Evolutionary conservation across 2,797 vertebrate genomes (phyloP).

Genomic region (Austrolebias charrua): DNA sequence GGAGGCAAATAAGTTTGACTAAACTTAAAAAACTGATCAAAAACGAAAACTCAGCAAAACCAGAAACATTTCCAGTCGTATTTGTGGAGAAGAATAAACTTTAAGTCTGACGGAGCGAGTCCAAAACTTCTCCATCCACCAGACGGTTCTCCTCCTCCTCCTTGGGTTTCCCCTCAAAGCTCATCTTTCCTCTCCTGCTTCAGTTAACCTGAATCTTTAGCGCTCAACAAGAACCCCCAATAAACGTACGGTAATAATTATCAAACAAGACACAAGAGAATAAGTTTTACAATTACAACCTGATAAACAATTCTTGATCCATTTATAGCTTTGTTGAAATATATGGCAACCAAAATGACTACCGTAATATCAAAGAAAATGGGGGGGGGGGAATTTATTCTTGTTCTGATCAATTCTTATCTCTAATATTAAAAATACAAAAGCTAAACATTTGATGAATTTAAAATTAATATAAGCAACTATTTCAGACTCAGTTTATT

Average conservation of each 20-base stretch:
- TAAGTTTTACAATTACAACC: no score
- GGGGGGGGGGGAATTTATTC: no score
- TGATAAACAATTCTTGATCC: no score
- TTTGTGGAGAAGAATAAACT: neutral
- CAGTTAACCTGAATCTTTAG: neutral
- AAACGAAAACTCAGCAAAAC: neutral
- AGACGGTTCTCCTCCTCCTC: neutral
- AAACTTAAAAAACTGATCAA: neutral
- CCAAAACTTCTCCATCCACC: neutral
- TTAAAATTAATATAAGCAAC: no score
- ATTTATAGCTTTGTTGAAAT: no score
- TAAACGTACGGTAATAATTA: neutral
- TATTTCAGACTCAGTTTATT: no score
- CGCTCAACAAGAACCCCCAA: neutral
- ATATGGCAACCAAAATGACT: no score
- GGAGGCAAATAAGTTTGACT: slow-evolving; percentile 3
- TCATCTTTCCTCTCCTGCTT: neutral
- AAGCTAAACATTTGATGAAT: no score
- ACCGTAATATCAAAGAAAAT: no score
- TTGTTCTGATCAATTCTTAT: no score
- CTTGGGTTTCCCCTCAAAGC: neutral
- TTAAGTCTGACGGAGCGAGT: neutral
- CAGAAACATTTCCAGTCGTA: slow-evolving; percentile 7
- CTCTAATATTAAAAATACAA: no score
- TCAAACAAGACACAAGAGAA: no score